Evolutionary conservation across 2,797 vertebrate genomes (phyloP).

Genomic region (Chlorospingus flavigularis): DNA sequence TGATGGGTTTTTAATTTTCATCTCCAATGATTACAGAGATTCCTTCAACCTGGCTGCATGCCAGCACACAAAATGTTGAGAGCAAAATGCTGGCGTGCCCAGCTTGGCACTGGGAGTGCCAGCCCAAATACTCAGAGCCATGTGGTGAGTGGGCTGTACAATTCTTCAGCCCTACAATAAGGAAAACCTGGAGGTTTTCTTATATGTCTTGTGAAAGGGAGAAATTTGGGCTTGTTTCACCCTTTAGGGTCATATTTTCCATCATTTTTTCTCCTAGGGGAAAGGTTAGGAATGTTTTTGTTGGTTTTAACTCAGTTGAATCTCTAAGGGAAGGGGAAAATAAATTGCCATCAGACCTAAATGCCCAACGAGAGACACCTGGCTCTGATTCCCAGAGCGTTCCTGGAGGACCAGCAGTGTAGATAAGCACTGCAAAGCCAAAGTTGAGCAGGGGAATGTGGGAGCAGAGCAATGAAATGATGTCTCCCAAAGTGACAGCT

Average conservation of each 20-base stretch:
- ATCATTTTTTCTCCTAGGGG: not conserved
- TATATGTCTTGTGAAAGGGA: not conserved
- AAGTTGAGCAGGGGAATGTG: rapidly evolving
- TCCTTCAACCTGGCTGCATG: not conserved
- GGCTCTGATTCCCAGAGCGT: rapidly evolving
- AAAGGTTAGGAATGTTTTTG: not conserved
- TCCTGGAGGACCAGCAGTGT: not conserved
- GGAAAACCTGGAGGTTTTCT: not conserved
- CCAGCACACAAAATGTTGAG: not conserved
- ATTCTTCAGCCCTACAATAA: not conserved
- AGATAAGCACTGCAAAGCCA: not conserved
- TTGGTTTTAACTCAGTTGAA: not conserved
- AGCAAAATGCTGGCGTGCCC: rapidly evolving
- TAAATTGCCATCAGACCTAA: not conserved
- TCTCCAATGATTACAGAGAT: not conserved
- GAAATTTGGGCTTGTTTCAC: rapidly evolving
- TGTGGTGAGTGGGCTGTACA: not conserved
- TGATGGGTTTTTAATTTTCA: not conserved
- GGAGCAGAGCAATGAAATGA: not conserved
- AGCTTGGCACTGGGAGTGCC: not conserved
- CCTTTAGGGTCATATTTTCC: not conserved
- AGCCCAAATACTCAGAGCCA: not conserved
- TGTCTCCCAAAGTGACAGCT: not conserved
- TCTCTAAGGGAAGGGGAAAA: not conserved
- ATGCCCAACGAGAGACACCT: not conserved